phyloP scores from a whole-genome alignment of 2,113 vertebrate genomes.

The Hemichromis elongatus region DNA sequence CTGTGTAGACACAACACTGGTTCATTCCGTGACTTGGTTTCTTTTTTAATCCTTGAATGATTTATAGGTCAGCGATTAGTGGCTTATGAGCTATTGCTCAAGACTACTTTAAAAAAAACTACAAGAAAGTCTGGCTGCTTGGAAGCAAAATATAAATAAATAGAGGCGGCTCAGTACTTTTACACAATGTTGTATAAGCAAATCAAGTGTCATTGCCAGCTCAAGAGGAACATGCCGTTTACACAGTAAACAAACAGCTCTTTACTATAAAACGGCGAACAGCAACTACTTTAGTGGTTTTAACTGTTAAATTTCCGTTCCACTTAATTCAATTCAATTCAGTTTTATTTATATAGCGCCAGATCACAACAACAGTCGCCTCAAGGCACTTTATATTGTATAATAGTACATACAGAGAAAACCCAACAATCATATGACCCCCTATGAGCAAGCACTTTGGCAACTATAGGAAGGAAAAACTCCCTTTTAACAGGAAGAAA shows the following conservation, averaged over 20 bases:
- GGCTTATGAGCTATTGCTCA: not conserved
- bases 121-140: not conserved
- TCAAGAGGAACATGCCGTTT: not conserved
- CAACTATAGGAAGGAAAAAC: too few species aligned
- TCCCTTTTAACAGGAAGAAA: too few species aligned
- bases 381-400: too few species aligned
- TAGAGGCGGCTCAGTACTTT: fast-evolving
- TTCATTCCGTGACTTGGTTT: not conserved
- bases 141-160: not conserved
- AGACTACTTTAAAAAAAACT: not conserved
- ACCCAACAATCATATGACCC: too few species aligned
- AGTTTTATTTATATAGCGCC: too few species aligned
- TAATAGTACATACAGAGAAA: too few species aligned
- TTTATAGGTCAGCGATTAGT: not conserved
- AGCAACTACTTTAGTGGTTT: not conserved
- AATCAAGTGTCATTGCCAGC: not conserved
- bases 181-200: not conserved
- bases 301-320: not conserved
- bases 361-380: too few species aligned
- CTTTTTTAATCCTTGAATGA: not conserved
- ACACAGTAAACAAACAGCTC: not conserved
- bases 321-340: too few species aligned
- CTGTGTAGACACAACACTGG: not conserved
- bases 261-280: not conserved
- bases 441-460: too few species aligned